Base-by-base conservation (phyloP, 2,797 vertebrate species). In the Pseudochromis fuscus region DNA sequence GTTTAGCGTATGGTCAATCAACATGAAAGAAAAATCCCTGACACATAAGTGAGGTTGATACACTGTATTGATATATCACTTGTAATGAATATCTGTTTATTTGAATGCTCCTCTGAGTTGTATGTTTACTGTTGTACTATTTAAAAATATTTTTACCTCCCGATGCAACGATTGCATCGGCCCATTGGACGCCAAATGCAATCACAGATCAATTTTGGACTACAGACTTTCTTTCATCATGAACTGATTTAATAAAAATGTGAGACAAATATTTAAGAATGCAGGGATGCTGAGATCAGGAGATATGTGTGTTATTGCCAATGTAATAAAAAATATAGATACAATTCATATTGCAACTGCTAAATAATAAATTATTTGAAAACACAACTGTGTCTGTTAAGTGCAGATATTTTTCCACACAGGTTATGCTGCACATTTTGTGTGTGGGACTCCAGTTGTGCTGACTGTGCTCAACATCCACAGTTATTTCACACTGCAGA, bases 301-400 rank as follows among this genome's bases (percentile, higher is more conserved):
- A 67, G 75, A 77, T 67, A 69, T 31, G 18, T 77, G 59, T 84
- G 82, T 86, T 76, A 81, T 75, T 87, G 55, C 71, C 55, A 59
- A 65, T 85, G 74, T 50, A 65, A 73, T 33, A 70, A 15, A 11
- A 19, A 67, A 69, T 18, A 66, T 50, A n/a, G n/a, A n/a, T 19
- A 70, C 51, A 77, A 53, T 79, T 85, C 37, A 78, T 75, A 82
- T 71, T 84, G 72, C 72, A 49, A 73, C 72, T 75, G 51, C 66
- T 79, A 49, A 83, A 81, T 35, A 91, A 86, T 84, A 89, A 86
- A 89, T 66, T 13, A 21, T 82, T 83, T 89, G 56, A 80, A 90
- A 79, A 68, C 55, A 77, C 4, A 75, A 57, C n/a, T 24, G 56
- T 53, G 24, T 60, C 45, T 44, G 19, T 6, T n/a, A 8, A 18